Base-by-base conservation (phyloP, 2,113 vertebrate species). In the Prietella phreatophila region DNA sequence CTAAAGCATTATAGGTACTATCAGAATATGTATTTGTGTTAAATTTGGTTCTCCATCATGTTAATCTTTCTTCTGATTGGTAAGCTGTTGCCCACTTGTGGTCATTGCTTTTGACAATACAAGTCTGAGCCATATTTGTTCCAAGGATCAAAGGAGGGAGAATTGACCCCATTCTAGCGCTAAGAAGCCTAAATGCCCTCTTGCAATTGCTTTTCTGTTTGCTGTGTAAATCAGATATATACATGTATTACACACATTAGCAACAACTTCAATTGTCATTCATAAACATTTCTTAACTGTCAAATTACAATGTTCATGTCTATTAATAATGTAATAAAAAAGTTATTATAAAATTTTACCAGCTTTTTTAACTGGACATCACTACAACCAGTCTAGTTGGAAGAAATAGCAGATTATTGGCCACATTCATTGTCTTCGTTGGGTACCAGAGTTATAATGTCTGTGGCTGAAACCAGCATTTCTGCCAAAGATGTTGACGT, bases 1-100 rank as follows among this genome's bases (percentile, higher is more conserved):
- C 84, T 83, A 86, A 86, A 90, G 89, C 89, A 90, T 90, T 90
- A 90, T 86, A 17, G 63, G 47, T 69, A 27, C 14, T 73, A 85
- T 53, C 9, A 60, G 9, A 22, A 56, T 27, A 36, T 56, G n/a
- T 71, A 17, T 73, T 25, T 85, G 27, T 55, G n/a, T 36, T 85
- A 25, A 60, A 22, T 60, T 39, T 58, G 19, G 5, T 39, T 39
- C 30, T 0, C 55, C 13, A 36, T 22, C 3, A 56, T 33, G 53
- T 20, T 78, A 9, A 25, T n/a, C 33, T 50, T 39, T 53, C 27
- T 61, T 2, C 9, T 63, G 58, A n/a, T 80, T 78, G 25, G 36
- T 20, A 61, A 47, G 2, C 1, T 86, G 42, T 17, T 22, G n/a
- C n/a, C n/a, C 10, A 53, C 13, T 53, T 80, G 73, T 61, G 36